A percentile compares a stretch with the other conserved stretches of the same genome.
phyloP scores from a whole-genome alignment of 1,140 invertebrate genomes.

The Zaprionus ghesquierei region DNA sequence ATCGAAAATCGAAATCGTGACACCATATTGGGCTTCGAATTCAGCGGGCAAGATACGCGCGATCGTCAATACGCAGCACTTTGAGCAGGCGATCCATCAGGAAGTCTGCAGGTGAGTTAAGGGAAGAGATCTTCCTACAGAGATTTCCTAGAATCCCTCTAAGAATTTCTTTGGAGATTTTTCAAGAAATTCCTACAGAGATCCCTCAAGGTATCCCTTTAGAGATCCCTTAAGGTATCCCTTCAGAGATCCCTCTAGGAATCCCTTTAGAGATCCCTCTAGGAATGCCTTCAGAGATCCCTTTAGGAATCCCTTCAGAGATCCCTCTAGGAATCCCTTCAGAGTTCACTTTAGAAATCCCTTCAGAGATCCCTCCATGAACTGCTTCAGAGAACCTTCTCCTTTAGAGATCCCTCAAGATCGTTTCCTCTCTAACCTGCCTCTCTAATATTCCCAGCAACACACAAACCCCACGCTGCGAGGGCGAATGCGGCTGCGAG shows the following conservation, averaged over 20 bases:
- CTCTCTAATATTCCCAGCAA: constrained; percentile 86
- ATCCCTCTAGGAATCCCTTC: too few species aligned
- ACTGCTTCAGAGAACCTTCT: fast-evolving
- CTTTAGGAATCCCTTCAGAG: too few species aligned
- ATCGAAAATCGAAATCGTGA: constrained; percentile 95
- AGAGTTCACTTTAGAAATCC: too few species aligned
- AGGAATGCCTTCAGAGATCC: too few species aligned
- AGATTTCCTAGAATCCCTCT: background rate
- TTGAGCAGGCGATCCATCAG: constrained; percentile 97
- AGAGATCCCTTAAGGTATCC: too few species aligned
- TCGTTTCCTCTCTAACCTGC: background rate
- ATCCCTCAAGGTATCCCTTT: too few species aligned
- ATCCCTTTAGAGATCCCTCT: too few species aligned
- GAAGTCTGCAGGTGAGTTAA: constrained; percentile 93
- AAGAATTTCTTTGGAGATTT: background rate
- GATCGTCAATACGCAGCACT: constrained; percentile 96
- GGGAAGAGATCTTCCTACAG: background rate
- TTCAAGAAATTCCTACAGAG: too few species aligned
- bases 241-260: too few species aligned
- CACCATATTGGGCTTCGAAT: constrained; percentile 96
- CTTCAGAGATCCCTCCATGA: too few species aligned
- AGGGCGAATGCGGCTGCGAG: constrained; percentile 93
- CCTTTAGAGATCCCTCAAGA: background rate
- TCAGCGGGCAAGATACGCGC: constrained; percentile 94
- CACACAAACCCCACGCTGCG: constrained; percentile 90